Evolutionary conservation across 2,797 vertebrate genomes (phyloP), one percentile per base, ranked within the genome.

Genomic region (Muraenolepis orangiensis): DNA sequence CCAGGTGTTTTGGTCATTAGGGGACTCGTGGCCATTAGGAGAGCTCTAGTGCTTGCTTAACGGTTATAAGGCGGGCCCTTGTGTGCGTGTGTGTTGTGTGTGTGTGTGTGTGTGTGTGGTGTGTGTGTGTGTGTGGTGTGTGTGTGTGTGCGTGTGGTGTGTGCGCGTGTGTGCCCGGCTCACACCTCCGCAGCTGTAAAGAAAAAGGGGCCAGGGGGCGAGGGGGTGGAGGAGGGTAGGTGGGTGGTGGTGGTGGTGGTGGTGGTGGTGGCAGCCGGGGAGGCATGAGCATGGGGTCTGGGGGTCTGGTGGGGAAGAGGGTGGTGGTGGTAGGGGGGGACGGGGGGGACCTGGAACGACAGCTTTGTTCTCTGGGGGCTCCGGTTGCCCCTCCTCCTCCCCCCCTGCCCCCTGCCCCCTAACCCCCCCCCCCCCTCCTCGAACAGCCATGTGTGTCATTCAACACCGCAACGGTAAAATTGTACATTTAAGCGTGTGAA

Each of bases 141-240:
- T n/a, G n/a, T n/a, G n/a, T n/a, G n/a, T n/a, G n/a, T n/a, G n/a
- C n/a, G n/a, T n/a, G n/a, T n/a, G n/a, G n/a, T n/a, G n/a, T n/a
- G n/a, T n/a, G n/a, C n/a, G n/a, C n/a, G n/a, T n/a, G n/a, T n/a
- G 77, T 84, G 94, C 96, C 95, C 93, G 89, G 90, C 92, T 94
- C 93, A 90, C 95, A 93, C 91, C 94, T 94, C 93, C 92, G 75
- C 92, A 87, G 94, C 94, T 91, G 87, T 97, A 96, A 96, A 96
- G 91, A 16, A 87, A 81, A n/a, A n/a, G n/a, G n/a, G n/a, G n/a
- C n/a, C n/a, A n/a, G n/a, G n/a, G 61, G 67, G 66, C 67, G 42
- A 82, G 82, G 86, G 82, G 86, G 61, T 88, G 92, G 90, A 31
- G 6, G 42, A 8, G 30, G 38, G 5, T 40, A 7, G 46, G 46